Evolutionary conservation across 2,888 invertebrate genomes (phyloP).

Genomic region (Chaetoderma sp.): DNA sequence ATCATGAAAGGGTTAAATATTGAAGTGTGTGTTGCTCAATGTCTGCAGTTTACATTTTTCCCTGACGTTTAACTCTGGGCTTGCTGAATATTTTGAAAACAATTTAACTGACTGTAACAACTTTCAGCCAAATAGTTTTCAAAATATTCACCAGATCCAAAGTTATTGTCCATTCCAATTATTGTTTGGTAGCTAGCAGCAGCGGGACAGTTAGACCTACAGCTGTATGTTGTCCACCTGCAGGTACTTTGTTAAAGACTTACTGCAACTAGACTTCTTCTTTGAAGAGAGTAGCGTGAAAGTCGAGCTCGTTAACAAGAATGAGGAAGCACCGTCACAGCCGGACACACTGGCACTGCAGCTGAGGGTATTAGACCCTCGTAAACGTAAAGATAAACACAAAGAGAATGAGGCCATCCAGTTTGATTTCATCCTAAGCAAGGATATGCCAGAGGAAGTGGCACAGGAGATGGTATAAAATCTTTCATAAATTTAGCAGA

Average conservation of each 20-base stretch:
- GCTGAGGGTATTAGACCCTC: constrained; percentile 93
- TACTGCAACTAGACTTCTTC: constrained; percentile 96
- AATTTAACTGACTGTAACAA: too few relatives aligned
- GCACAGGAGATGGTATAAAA: constrained; percentile 94
- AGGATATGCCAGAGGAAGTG: constrained; percentile 93
- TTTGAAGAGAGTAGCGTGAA: constrained; percentile 91
- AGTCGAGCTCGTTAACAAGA: constrained; percentile 79
- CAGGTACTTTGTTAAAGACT: constrained; percentile 91
- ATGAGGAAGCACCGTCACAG: constrained; percentile 63
- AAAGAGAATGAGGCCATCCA: constrained; percentile 99
- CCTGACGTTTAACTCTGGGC: too few relatives aligned
- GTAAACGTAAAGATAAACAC: constrained; percentile 96
- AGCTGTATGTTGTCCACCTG: too few relatives aligned
- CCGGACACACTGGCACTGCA: constrained; percentile 81
- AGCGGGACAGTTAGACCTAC: too few relatives aligned
- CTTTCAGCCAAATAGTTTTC: too few relatives aligned
- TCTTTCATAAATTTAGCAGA: too few relatives aligned
- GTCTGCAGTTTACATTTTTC: neutral
- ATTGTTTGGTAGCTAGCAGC: too few relatives aligned
- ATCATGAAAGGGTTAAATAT: too few relatives aligned
- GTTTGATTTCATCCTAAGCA: constrained; percentile 94
- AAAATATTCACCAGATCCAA: too few relatives aligned
- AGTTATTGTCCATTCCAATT: too few relatives aligned
- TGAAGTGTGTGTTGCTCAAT: too few relatives aligned
- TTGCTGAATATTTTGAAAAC: too few relatives aligned